A percentile compares a stretch with the other conserved stretches of the same genome.
These are phyloP conservation scores for Sarcophilus harrisii DNA, from an alignment of 2,797 vertebrate species.

Conservation along the genomic window DNA sequence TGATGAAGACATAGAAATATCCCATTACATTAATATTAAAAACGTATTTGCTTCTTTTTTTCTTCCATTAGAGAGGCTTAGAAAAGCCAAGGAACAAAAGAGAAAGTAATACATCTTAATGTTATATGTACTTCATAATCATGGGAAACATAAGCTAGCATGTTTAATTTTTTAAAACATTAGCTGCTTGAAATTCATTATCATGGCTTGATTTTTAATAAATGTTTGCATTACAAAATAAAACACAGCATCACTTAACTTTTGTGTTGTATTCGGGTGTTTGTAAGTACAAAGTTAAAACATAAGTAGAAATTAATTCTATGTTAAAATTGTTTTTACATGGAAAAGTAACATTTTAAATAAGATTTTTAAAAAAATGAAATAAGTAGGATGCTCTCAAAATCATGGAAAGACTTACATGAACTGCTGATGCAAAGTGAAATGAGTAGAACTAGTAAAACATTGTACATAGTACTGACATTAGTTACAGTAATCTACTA, in stretches of 20 bases:
- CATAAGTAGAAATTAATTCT: background rate
- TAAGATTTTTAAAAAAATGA: no score
- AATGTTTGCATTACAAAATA: slow-evolving; percentile 33
- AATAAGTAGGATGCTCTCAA: no score
- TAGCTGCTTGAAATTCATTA: slow-evolving; percentile 36
- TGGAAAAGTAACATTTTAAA: no score
- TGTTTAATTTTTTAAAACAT: slow-evolving; percentile 46
- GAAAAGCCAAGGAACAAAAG: slow-evolving; percentile 46
- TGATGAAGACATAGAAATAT: slow-evolving; percentile 36
- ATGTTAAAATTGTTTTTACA: background rate
- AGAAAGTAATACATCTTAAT: slow-evolving; percentile 37
- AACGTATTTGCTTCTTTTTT: slow-evolving; percentile 58
- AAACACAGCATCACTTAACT: slow-evolving; percentile 26
- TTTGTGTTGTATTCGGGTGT: background rate
- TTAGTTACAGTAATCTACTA: no score
- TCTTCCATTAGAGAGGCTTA: slow-evolving; percentile 41
- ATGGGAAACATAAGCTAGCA: slow-evolving; percentile 28
- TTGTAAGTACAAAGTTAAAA: background rate
- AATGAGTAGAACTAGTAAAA: no score
- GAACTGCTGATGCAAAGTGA: no score
- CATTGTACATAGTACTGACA: no score
- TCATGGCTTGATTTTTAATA: slow-evolving; percentile 37
- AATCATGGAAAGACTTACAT: no score
- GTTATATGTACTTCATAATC: slow-evolving; percentile 15
- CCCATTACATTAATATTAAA: slow-evolving; percentile 65